Base-by-base conservation (phyloP, 2,888 invertebrate genomes). In the Drosophila suboccidentalis region DNA sequence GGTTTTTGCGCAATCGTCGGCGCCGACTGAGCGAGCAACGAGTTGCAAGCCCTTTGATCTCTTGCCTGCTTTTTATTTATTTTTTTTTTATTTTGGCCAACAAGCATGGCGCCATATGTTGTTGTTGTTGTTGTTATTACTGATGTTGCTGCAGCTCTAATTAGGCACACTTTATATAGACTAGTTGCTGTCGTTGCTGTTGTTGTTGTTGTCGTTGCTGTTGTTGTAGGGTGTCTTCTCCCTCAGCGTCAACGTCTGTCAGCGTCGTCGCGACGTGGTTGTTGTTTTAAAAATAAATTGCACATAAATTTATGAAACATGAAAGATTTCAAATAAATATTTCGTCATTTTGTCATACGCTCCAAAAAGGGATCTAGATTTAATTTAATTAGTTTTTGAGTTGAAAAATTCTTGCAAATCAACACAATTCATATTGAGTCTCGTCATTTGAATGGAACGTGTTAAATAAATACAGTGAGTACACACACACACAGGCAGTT, bases 311-410 rank as follows among this genome's bases (percentile, higher is more conserved):
- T 86, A 89, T 89, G 84, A 83, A 87, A 89, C 86, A 88, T 86
- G 88, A 87, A 88, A 87, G 87, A 87, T 87, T 86, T 89, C 83
- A 88, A 76, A 87, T 89, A 87, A 87, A 87, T 89, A 89, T 89
- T 89, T 87, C 89, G 70, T 83, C 89, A 89, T 87, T 62, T 81
- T 63, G 80, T 79, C 74, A 68, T 6, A 19, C 44, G 36, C 34
- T 32, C 44, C 36, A 57, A 36, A 47, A 47, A 34, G 55, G 34
- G 22, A 1, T 29, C 39, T 44, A 5, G 19, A 19, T 38, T 55
- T 19, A n/a, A 41, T 65, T 74, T 74, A 78, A 76, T 74, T 78
- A 62, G 75, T 60, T 65, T 55, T 46, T 49, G 51, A 51, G 62
- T 44, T 41, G 15, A 43, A 19, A 38, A 38, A 10, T 15, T 15